These are phyloP conservation scores for Phrynosoma blainvillii DNA, from an alignment of 2,113 vertebrate genomes.

Conservation along the genomic window DNA sequence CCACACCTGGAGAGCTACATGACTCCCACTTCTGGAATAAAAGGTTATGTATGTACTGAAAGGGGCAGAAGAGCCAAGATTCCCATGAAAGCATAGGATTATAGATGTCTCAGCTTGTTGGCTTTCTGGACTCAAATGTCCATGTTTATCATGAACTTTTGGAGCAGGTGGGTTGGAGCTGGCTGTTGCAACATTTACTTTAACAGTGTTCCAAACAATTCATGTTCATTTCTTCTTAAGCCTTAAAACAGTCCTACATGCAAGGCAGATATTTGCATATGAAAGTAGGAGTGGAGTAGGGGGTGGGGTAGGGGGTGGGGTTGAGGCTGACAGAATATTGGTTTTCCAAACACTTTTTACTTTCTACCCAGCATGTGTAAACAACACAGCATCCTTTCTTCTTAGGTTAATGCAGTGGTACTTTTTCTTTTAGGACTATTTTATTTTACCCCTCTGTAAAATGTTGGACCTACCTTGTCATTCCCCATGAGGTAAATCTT, in stretches of 20 bases:
- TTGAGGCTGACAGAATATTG: not conserved
- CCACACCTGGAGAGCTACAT: too few relatives aligned
- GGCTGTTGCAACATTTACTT: not conserved
- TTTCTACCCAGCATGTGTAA: not conserved
- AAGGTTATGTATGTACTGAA: not conserved
- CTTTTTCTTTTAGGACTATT: not conserved
- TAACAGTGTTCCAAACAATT: not conserved
- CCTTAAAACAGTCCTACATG: not conserved
- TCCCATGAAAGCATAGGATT: not conserved
- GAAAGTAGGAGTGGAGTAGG: too few relatives aligned
- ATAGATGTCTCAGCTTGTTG: not conserved
- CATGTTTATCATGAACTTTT: not conserved
- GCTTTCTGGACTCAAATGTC: not conserved
- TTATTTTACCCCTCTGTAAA: not conserved
- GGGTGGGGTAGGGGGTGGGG: too few relatives aligned
- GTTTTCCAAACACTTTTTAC: not conserved
- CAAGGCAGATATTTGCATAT: not conserved
- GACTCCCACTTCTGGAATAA: too few relatives aligned
- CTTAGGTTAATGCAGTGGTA: not conserved
- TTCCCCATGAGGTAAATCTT: constrained; percentile 91
- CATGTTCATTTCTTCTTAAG: not conserved
- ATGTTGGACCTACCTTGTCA: constrained; percentile 82
- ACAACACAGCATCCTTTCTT: not conserved
- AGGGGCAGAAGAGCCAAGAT: not conserved
- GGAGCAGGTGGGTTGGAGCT: not conserved